Evolutionary conservation across 2,797 vertebrate species (phyloP), one percentile per base, ranked within the genome.

Genomic region (Crenichthys baileyi): DNA sequence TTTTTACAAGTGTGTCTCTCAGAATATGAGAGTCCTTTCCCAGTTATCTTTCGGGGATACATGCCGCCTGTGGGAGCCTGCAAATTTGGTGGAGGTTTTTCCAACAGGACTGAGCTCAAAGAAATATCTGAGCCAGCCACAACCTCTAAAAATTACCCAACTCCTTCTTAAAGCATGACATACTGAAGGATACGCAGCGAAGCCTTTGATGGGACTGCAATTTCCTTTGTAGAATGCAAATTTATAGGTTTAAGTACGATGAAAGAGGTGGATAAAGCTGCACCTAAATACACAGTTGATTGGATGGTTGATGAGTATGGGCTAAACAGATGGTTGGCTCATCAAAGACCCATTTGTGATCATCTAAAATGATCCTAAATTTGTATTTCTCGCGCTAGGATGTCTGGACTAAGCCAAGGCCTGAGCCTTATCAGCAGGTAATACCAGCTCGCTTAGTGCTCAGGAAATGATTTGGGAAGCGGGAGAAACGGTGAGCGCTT

Each of bases 1-100:
- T 93, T 93, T 70, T 92, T 92, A 94, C 91, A 92, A 93, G 91
- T 83, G 92, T 91, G 85, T 90, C 87, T 92, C 90, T 92, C 88
- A 89, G 84, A 91, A 90, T 87, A 84, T 68, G 77, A 90, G 89
- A 91, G 85, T 90, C 81, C 87, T 87, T 84, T 87, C 82, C 88
- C 84, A 80, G 92, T 90, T 93, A 89, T 93, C 91, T 89, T 83
- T 63, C 39, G 85, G 67, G 91, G 82, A 89, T 85, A 82, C 82
- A 84, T 79, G 81, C 73, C 20, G 85, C 83, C 84, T 81, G 82
- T 84, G 81, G 85, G 88, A 92, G 86, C 83, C 83, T 80, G 77
- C n/a, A 22, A 88, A 87, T 81, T 89, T 82, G 88, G 79, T 83
- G 48, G 77, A 87, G 78, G 73, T 72, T 71, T 88, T 83, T 79